Percentiles rank a stretch among this genome's conserved stretches.
Conservation (phyloP, 2,888 invertebrate genomes). For the Dioctria linearis region DNA sequence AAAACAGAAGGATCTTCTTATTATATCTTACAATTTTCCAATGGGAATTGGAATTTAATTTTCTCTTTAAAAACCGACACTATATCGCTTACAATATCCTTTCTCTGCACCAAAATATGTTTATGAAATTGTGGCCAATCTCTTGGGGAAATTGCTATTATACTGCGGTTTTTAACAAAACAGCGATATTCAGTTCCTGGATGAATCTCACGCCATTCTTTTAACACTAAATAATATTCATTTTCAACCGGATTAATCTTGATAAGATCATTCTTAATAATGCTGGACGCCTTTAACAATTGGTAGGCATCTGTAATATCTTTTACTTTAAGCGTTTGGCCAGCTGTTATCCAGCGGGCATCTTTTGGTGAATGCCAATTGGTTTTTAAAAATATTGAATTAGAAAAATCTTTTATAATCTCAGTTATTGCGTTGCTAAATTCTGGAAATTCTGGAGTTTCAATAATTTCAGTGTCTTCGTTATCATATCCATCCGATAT, state of each 20-base stretch:
- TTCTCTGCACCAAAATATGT: conserved; percentile 57
- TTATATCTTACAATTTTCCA: conserved; percentile 58
- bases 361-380: conserved; percentile 61
- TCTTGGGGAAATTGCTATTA: conserved; percentile 60
- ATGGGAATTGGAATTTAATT: conserved; percentile 59
- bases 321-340: conserved; percentile 58
- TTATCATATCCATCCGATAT: conserved; percentile 50
- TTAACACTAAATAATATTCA: conserved; percentile 57
- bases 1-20: not conserved
- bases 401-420: conserved; percentile 48
- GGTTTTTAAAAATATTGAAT: conserved; percentile 59
- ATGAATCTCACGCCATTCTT: conserved; percentile 61
- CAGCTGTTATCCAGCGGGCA: conserved; percentile 61
- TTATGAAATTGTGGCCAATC: conserved; percentile 61
- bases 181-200: conserved; percentile 61
- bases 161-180: conserved; percentile 58
- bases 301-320: conserved; percentile 61
- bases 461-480: conserved; percentile 54
- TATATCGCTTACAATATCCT: conserved; percentile 60
- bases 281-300: conserved; percentile 60
- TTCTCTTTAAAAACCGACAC: conserved; percentile 59
- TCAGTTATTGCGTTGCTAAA: conserved; percentile 57
- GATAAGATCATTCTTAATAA: conserved; percentile 58
- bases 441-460: conserved; percentile 59
- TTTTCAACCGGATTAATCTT: conserved; percentile 14